A percentile compares a stretch with the other conserved stretches of the same genome.
phyloP scores from a whole-genome alignment of 2,888 invertebrate species.

The Scotopteryx bipunctaria region DNA sequence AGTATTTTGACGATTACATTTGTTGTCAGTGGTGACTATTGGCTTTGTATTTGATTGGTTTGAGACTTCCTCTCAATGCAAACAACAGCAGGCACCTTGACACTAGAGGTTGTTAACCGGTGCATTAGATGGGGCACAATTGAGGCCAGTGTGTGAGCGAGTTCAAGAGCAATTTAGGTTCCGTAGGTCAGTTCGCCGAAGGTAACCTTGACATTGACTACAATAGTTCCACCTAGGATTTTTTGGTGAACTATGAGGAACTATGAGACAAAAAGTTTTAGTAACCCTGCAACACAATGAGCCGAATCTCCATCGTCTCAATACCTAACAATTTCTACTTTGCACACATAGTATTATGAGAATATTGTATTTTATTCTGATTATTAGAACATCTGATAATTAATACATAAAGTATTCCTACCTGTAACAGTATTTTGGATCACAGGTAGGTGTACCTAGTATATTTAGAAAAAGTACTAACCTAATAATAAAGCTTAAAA shows the following conservation, averaged over 20 bases:
- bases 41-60: slow-evolving; percentile 47
- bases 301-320: neutral
- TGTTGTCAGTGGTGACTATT: neutral
- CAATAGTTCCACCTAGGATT: slow-evolving; percentile 59
- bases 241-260: slow-evolving; percentile 29
- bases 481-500: too few species aligned
- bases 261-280: slow-evolving; percentile 1
- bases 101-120: slow-evolving; percentile 82
- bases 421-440: too few species aligned
- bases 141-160: slow-evolving; percentile 82
- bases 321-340: too few species aligned
- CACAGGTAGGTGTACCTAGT: too few species aligned
- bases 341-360: too few species aligned
- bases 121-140: slow-evolving; percentile 80
- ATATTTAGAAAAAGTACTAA: too few species aligned
- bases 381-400: too few species aligned
- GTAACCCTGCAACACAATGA: slow-evolving; percentile 1
- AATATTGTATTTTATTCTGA: too few species aligned
- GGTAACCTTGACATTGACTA: slow-evolving; percentile 81
- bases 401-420: too few species aligned
- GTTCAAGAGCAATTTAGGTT: slow-evolving; percentile 83
- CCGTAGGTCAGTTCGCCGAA: slow-evolving; percentile 83
- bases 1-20: slow-evolving; percentile 1
- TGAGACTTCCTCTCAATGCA: slow-evolving; percentile 61
- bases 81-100: slow-evolving; percentile 78